Evolutionary conservation across 2,797 vertebrate species (phyloP), one percentile per base, ranked within the genome.

Genomic region (Microctenopoma steveboyesi): DNA sequence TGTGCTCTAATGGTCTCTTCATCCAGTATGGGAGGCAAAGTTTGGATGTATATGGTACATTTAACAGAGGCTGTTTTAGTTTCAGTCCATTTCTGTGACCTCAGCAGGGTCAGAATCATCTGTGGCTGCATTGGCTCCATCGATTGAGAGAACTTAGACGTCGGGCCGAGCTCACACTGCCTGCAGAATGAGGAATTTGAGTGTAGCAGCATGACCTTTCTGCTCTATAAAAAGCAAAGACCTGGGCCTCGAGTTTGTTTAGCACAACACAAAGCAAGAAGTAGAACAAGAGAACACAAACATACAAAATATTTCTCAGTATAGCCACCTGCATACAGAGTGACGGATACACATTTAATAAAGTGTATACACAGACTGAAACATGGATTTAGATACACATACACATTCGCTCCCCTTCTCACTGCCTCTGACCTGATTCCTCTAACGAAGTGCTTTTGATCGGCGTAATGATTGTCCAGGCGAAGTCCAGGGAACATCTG

Each of bases 371-470:
- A 57, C 56, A 74, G 56, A 49, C 57, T 50, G 13, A 73, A 47
- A 51, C 60, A 51, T 7, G n/a, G 8, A 50, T 39, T 49, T 27
- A 48, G 27, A 73, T 40, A 54, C 9, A 18, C 43, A 57, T 11
- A 53, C 28, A 61, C 25, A 61, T 33, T 51, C 48, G 4, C 61
- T 50, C 66, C 35, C 37, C 49, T 30, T 51, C 53, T 40, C 50
- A 55, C 39, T 48, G 35, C 47, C 56, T 81, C 77, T 84, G 85
- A 90, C 89, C 86, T 79, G 75, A 84, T 90, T 88, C 72, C 47
- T 74, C 42, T 87, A 89, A 92, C 81, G 74, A 90, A 92, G 79
- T 74, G 79, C 73, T 69, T 79, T 80, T 74, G 81, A 87, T 90
- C 72, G 84, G 72, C 43, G 22, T 74, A 80, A 76, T 84, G 81